Conservation (phyloP, 2,888 invertebrate genomes). For the Xestobium rufovillosum region DNA sequence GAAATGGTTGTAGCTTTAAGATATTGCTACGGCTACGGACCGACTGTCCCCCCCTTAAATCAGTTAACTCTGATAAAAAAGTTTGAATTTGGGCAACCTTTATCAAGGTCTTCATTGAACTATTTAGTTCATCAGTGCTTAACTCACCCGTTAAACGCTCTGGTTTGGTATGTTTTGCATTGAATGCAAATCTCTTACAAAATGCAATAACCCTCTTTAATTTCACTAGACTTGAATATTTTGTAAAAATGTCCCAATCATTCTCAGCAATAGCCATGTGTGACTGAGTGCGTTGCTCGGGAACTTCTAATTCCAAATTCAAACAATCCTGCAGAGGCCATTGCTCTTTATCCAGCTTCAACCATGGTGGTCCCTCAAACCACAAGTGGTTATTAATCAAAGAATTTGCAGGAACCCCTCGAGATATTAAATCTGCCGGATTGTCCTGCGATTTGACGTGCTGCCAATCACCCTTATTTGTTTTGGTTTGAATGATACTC, state of each 20-base stretch:
- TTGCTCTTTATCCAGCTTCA: too few relatives aligned
- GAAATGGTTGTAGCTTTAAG: slow-evolving; percentile 7
- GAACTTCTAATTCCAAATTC: too few relatives aligned
- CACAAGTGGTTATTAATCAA: neutral
- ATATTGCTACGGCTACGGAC: too few relatives aligned
- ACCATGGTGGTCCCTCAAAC: slow-evolving; percentile 3
- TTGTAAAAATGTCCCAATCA: too few relatives aligned
- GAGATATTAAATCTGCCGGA: slow-evolving; percentile 4
- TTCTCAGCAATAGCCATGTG: too few relatives aligned
- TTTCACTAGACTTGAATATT: slow-evolving; percentile 7
- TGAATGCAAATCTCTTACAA: slow-evolving; percentile 3
- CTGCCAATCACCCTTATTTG: slow-evolving; percentile 12
- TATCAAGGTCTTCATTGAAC: slow-evolving; percentile 3
- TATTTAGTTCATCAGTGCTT: slow-evolving; percentile 4
- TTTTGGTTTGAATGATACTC: slow-evolving; percentile 15
- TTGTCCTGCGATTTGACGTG: slow-evolving; percentile 17
- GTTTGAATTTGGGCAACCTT: neutral
- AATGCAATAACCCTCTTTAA: slow-evolving; percentile 6
- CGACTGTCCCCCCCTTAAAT: neutral
- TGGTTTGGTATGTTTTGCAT: slow-evolving; percentile 5
- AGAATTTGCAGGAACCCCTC: neutral
- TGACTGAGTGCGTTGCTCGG: too few relatives aligned
- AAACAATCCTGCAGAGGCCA: too few relatives aligned
- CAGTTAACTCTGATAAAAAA: slow-evolving; percentile 5
- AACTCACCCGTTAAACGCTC: too few relatives aligned